Base-by-base conservation (phyloP, 2,113 vertebrate species). In the Orthonyx spaldingii region DNA sequence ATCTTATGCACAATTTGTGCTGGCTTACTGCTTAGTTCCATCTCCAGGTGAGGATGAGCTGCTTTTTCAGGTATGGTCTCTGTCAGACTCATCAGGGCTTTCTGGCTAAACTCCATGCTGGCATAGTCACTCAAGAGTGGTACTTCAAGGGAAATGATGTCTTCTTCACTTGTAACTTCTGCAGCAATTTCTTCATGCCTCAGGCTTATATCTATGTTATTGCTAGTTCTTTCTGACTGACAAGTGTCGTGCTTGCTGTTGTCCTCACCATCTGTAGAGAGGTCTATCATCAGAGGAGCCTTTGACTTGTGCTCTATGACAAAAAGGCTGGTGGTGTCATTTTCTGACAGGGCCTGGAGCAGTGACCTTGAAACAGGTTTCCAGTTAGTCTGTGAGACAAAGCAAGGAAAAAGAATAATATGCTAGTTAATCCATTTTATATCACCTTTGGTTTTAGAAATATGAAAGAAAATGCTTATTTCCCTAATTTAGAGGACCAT, bases 61-160 rank as follows among this genome's bases (percentile, higher is more conserved):
- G 11, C 14, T 66, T 18, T 78, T 44, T 55, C 42, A 64, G 92
- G 59, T 7, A 46, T 42, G 60, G 84, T 89, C 46, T 41, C 26
- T 60, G 64, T 52, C 37, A 93, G 56, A 41, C 82, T 66, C 46
- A 72, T 89, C 59, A 93, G 63, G 49, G 76, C 66, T 91, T 89
- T 97, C 55, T 96, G 95, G 46, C 86, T 96, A 87, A 98, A 79
- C 59, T 98, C 98, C 98, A 99, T 96, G 21, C 98, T 98, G 37
- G 98, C 97, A 35, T 99, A 99, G 59, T 98, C 98, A 20, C 96
- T 89, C 16, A 95, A 10, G 59, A 98, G 89, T 32, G 91, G 82
- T 10, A 75, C 53, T 18, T 96, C 60, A 10, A 61, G 84, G 23
- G 71, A 81, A 85, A 84, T 83, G 0, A 57, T 30, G n/a, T 44